Base-by-base conservation (phyloP, 2,888 invertebrate genomes). In the Metopia argyrocephala region DNA sequence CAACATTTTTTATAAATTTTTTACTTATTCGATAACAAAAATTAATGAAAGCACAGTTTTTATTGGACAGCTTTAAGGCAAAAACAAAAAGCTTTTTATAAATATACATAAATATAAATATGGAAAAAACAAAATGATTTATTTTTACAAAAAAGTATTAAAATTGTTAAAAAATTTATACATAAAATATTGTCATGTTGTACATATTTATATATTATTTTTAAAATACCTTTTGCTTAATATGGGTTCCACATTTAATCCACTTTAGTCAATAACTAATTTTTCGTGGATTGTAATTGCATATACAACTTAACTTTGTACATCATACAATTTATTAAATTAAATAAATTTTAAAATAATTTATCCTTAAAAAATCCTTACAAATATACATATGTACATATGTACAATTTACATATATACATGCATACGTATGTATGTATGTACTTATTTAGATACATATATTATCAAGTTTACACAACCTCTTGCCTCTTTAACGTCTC, bases 181-280 rank as follows among this genome's bases (percentile, higher is more conserved):
- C 18, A 28, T 9, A 28, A 52, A 38, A 52, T 21, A 15, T 23
- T 52, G 7, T 23, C 12, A 15, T 12, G 9, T 38, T 38, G 12
- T 38, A 12, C 2, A 38, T 12, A 6, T 31, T 31, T 31, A 12
- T 31, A 12, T 7, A 31, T 12, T 12, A 31, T 31, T 38, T 38
- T 38, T 0, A 38, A 15, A n/a, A 48, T n/a, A n/a, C 15, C 3
- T 62, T 45, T n/a, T 25, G 2, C 28, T 38, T 12, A 12, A 38
- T 12, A 12, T 38, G 38, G n/a, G 50, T 52, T 52, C 52, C 65
- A 65, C 52, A 31, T 31, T 28, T 6, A 20, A 52, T 31, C 65
- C 50, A 65, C 50, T 50, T 52, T 31, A 20, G n/a, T 12, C 23
- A 5, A 6, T 9, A 5, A 15, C 3, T 28, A 28, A 7, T 9